Evolutionary conservation across 2,113 vertebrate species (phyloP).

Genomic region (Columbina picui): DNA sequence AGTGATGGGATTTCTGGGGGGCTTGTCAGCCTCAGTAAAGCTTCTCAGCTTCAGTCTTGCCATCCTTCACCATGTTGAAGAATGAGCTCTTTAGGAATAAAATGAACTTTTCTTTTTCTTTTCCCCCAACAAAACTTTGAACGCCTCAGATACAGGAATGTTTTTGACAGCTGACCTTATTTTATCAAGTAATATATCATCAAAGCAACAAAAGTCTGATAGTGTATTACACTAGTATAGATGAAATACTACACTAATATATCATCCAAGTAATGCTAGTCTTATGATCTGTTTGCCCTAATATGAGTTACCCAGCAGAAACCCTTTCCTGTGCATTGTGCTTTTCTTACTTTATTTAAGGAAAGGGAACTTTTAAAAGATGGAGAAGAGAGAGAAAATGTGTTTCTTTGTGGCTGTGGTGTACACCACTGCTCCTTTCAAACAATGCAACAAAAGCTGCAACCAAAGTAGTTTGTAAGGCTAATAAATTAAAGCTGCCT

Average conservation of each 20-base stretch:
- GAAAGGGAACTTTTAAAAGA: neutral
- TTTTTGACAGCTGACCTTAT: constrained; percentile 57
- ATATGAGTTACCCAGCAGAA: neutral
- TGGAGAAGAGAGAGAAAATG: neutral
- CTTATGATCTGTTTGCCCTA: neutral
- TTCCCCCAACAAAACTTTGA: neutral
- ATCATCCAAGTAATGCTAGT: neutral
- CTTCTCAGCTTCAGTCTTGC: neutral
- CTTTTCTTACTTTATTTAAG: constrained; percentile 22
- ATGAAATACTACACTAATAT: constrained; percentile 20
- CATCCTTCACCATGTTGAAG: neutral
- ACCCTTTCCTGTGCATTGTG: neutral
- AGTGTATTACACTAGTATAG: neutral
- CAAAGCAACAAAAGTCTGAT: neutral
- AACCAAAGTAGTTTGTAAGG: neutral
- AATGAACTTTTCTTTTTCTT: constrained; percentile 1
- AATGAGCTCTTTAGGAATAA: constrained; percentile 11
- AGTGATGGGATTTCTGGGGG: neutral
- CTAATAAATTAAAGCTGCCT: neutral
- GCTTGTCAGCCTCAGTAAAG: neutral
- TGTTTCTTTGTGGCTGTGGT: neutral
- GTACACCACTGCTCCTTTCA: neutral
- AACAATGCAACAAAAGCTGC: neutral
- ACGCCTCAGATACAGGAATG: neutral
- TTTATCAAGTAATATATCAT: constrained; percentile 52